Conservation (phyloP, 2,888 invertebrate genomes). For the Pantelozetes paolii region DNA sequence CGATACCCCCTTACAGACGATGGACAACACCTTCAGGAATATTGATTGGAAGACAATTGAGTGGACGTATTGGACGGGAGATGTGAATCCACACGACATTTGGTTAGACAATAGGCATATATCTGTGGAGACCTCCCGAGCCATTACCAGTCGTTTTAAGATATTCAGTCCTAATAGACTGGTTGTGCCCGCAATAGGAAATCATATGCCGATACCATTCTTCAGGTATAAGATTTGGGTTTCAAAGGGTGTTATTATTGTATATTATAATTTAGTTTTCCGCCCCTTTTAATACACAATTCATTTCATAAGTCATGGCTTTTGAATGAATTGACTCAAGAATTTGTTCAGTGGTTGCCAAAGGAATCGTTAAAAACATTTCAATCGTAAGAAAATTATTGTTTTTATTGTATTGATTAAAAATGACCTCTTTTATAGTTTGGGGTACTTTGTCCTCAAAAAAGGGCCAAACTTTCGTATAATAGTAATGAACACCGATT, state of each 20-base stretch:
- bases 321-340: slow-evolving; percentile 65
- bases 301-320: slow-evolving; percentile 58
- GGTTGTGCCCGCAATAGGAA: slow-evolving; percentile 56
- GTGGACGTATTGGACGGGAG: slow-evolving; percentile 57
- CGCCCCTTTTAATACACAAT: slow-evolving; percentile 53
- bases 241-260: background rate
- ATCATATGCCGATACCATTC: slow-evolving; percentile 45
- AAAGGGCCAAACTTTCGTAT: slow-evolving; percentile 66
- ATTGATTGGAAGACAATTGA: slow-evolving; percentile 50
- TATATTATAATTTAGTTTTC: slow-evolving; percentile 51
- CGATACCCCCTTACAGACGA: slow-evolving; percentile 84
- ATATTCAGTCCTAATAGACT: slow-evolving; percentile 41
- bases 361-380: slow-evolving; percentile 61
- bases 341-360: slow-evolving; percentile 68
- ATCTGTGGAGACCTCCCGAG: slow-evolving; percentile 36
- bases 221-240: slow-evolving; percentile 53
- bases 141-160: slow-evolving; percentile 41
- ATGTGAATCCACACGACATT: slow-evolving; percentile 56
- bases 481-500: slow-evolving; percentile 73
- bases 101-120: slow-evolving; percentile 43
- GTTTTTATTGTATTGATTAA: background rate
- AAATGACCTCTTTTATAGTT: slow-evolving; percentile 52
- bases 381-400: slow-evolving; percentile 49
- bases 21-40: slow-evolving; percentile 77
- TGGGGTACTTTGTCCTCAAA: slow-evolving; percentile 73